Evolutionary conservation across 2,888 invertebrate species (phyloP).

Genomic region (Troides aeacus): DNA sequence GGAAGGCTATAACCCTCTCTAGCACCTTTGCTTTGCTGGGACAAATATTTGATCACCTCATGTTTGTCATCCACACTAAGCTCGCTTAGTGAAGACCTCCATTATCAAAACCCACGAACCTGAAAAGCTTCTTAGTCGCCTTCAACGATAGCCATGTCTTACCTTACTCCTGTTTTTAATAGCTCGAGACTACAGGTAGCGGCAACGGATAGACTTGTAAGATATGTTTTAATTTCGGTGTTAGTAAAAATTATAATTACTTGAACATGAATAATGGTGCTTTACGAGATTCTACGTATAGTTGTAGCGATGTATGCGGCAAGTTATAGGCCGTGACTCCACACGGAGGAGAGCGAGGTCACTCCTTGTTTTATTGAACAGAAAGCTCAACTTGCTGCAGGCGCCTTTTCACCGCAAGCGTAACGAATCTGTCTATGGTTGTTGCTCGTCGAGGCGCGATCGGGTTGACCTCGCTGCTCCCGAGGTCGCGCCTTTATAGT

Average conservation of each 20-base stretch:
- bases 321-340: constrained; percentile 16
- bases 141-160: too few species aligned
- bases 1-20: too few species aligned
- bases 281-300: background rate
- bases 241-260: background rate
- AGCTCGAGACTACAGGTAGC: too few species aligned
- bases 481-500: constrained; percentile 23
- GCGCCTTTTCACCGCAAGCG: constrained; percentile 21
- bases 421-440: constrained; percentile 28
- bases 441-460: constrained; percentile 25
- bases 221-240: too few species aligned
- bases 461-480: constrained; percentile 25
- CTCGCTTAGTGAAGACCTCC: too few species aligned
- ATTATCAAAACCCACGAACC: too few species aligned
- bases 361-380: constrained; percentile 25
- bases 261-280: constrained; percentile 18
- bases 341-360: constrained; percentile 24
- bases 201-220: too few species aligned
- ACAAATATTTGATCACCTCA: too few species aligned
- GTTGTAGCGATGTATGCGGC: constrained; percentile 14
- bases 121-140: too few species aligned
- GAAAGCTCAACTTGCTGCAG: constrained; percentile 23
- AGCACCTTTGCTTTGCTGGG: too few species aligned
- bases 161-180: too few species aligned
- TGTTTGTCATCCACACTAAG: too few species aligned